phyloP scores from a whole-genome alignment of 2,113 vertebrate species.

The Otocyon megalotis region DNA sequence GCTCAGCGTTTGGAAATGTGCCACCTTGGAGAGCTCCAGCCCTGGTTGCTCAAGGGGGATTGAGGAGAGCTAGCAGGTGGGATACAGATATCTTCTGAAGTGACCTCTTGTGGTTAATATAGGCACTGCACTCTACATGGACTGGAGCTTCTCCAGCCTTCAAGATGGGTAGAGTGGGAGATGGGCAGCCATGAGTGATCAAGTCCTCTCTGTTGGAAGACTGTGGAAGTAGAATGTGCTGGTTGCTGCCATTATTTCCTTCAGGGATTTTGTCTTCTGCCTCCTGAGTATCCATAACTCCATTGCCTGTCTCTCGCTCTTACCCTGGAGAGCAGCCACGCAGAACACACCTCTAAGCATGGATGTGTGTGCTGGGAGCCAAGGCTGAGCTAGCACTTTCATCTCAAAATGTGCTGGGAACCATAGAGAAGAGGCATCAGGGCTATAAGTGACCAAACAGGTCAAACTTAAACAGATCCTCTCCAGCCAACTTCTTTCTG shows the following conservation, averaged over 20 bases:
- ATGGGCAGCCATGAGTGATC: neutral
- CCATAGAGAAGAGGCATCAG: neutral
- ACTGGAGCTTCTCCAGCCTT: neutral
- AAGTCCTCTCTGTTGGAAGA: neutral
- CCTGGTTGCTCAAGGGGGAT: neutral
- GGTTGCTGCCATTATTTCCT: neutral
- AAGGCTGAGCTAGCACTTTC: neutral
- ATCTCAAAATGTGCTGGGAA: neutral
- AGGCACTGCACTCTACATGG: conserved; percentile 54
- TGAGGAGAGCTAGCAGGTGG: conserved; percentile 37
- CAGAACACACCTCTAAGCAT: neutral
- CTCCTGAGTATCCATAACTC: conserved; percentile 11
- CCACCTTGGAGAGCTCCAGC: conserved; percentile 76
- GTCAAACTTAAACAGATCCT: neutral
- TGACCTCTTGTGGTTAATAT: conserved; percentile 76
- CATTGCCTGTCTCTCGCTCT: conserved; percentile 2
- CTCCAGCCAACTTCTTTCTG: neutral
- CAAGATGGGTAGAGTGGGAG: neutral
- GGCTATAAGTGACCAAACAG: neutral
- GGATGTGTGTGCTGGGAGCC: neutral
- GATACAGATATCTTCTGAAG: conserved; percentile 42
- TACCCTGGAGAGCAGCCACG: conserved; percentile 28
- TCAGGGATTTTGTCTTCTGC: conserved; percentile 34
- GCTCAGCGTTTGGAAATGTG: neutral
- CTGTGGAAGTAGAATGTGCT: conserved; percentile 20